Percentiles rank a stretch among this genome's conserved stretches.
phyloP scores from a whole-genome alignment of 2,113 vertebrate species.

The Pluvianellus socialis region DNA sequence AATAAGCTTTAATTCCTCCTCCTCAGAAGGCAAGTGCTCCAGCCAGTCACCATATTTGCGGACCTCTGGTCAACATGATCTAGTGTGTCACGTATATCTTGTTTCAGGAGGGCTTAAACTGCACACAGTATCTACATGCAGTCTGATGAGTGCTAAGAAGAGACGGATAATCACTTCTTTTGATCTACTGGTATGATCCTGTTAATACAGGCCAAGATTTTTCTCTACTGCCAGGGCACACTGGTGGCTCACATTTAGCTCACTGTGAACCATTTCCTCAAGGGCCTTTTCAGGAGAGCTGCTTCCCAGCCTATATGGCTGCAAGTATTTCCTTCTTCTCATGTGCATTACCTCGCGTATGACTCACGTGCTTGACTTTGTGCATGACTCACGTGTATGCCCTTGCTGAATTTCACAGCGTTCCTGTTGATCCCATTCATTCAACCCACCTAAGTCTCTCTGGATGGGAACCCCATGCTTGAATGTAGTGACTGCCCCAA shows the following conservation, averaged over 20 bases:
- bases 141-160: background rate
- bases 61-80: background rate
- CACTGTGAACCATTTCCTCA: background rate
- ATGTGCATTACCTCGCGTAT: too few species aligned
- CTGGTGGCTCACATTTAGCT: background rate
- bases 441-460: background rate
- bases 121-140: accelerated
- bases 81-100: background rate
- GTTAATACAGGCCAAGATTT: background rate
- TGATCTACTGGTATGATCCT: background rate
- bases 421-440: background rate
- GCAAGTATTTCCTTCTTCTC: background rate
- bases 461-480: background rate
- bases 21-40: background rate
- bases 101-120: background rate
- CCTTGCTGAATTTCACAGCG: background rate
- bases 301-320: background rate
- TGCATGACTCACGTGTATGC: background rate
- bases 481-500: background rate
- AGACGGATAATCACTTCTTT: background rate
- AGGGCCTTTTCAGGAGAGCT: background rate
- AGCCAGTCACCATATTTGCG: background rate
- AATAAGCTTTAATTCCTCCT: background rate
- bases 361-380: background rate
- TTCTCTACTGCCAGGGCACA: background rate